Percentiles rank a stretch among this genome's conserved stretches.
Evolutionary conservation across 1,140 invertebrate species (phyloP).

Genomic region (Listronotus oregonensis): DNA sequence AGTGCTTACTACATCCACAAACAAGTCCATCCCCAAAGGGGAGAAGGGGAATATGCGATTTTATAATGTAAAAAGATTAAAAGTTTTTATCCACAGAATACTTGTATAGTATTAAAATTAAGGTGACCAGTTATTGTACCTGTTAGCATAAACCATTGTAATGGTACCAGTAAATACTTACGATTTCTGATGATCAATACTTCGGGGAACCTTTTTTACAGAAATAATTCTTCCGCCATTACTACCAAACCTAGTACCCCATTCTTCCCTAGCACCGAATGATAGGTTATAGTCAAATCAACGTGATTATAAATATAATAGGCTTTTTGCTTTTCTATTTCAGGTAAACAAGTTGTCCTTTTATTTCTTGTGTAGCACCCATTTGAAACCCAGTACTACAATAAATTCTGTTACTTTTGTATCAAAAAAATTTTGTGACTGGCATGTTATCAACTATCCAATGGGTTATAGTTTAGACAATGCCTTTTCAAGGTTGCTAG

Average conservation of each 20-base stretch:
- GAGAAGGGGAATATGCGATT: no score
- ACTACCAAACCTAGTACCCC: slow-evolving; percentile 75
- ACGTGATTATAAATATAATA: slow-evolving; percentile 98
- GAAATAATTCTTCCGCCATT: slow-evolving; percentile 90
- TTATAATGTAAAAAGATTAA: no score
- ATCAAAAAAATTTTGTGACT: slow-evolving; percentile 91
- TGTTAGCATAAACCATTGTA: no score
- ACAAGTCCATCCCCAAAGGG: no score
- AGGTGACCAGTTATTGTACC: no score
- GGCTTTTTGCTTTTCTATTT: slow-evolving; percentile 38
- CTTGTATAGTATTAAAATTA: no score
- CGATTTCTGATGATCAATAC: slow-evolving; percentile 48
- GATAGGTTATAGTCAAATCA: slow-evolving; percentile 90
- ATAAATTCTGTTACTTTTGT: slow-evolving; percentile 76
- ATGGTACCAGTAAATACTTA: slow-evolving; percentile 27
- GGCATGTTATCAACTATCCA: slow-evolving; percentile 99
- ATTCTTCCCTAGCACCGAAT: slow-evolving; percentile 85
- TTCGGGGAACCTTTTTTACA: slow-evolving; percentile 63
- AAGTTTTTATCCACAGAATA: no score
- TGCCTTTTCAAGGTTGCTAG: slow-evolving; percentile 87
- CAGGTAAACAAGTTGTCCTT: slow-evolving; percentile 43
- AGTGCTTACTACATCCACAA: no score
- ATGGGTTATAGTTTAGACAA: slow-evolving; percentile 96
- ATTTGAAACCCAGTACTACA: slow-evolving; percentile 97
- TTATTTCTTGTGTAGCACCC: slow-evolving; percentile 80